Evolutionary conservation across 1,140 invertebrate genomes (phyloP).

Genomic region (Asobara japonica): DNA sequence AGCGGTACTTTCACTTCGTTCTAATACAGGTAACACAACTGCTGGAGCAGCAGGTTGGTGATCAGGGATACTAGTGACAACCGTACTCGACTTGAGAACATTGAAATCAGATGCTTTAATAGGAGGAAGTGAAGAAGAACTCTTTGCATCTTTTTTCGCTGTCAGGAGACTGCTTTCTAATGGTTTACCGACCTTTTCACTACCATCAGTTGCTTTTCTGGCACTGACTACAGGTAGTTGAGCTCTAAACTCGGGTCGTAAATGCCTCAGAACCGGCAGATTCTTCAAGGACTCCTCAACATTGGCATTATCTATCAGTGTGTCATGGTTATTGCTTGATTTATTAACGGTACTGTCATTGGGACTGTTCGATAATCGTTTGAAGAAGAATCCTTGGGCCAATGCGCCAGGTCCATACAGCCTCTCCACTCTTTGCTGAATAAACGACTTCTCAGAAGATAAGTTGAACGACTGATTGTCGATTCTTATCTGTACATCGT

Average conservation of each 20-base stretch:
- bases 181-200: slow-evolving; percentile 61
- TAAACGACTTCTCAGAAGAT: slow-evolving; percentile 79
- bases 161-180: slow-evolving; percentile 48
- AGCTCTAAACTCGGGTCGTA: slow-evolving; percentile 84
- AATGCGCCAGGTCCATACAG: slow-evolving; percentile 86
- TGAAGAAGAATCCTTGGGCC: slow-evolving; percentile 82
- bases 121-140: slow-evolving; percentile 13
- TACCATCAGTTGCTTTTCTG: slow-evolving; percentile 65
- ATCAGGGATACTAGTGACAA: slow-evolving; percentile 57
- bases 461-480: slow-evolving; percentile 49
- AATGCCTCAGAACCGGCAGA: slow-evolving; percentile 80
- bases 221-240: slow-evolving; percentile 79
- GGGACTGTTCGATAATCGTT: slow-evolving; percentile 55
- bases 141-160: slow-evolving; percentile 27
- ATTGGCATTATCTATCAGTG: slow-evolving; percentile 52
- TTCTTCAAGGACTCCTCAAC: slow-evolving; percentile 62
- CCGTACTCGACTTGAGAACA: slow-evolving; percentile 43
- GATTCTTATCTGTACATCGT: slow-evolving; percentile 49
- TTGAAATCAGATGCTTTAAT: slow-evolving; percentile 37
- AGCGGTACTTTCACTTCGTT: slow-evolving; percentile 49
- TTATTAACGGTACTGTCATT: slow-evolving; percentile 62
- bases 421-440: slow-evolving; percentile 87
- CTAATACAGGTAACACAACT: slow-evolving; percentile 63
- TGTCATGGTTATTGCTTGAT: slow-evolving; percentile 60
- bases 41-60: slow-evolving; percentile 65